Conservation (phyloP, 2,797 vertebrate genomes). For the Selene dorsalis region DNA sequence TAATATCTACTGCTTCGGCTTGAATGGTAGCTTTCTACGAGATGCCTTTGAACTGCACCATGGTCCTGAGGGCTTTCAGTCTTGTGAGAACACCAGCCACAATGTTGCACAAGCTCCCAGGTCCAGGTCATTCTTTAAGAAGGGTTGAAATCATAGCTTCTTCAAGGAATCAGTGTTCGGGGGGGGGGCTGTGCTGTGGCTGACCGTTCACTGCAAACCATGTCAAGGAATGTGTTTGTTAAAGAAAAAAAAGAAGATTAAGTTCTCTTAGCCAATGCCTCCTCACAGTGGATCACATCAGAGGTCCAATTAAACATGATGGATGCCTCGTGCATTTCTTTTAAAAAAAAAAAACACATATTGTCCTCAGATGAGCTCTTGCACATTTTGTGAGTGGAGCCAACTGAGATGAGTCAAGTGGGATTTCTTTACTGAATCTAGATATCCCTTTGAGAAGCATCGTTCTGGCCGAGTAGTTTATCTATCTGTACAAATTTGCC, state of each 20-base stretch:
- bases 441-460: neutral
- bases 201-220: neutral
- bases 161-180: conserved; percentile 26
- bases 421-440: conserved; percentile 7
- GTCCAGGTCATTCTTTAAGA: conserved; percentile 42
- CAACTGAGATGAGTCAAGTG: neutral
- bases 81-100: conserved; percentile 43
- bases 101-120: conserved; percentile 19
- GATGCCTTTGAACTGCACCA: conserved; percentile 49
- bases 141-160: conserved; percentile 40
- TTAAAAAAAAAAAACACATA: neutral
- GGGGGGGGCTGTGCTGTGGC: neutral
- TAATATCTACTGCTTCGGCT: conserved; percentile 55
- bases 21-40: conserved; percentile 32
- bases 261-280: neutral
- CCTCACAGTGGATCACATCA: conserved; percentile 4
- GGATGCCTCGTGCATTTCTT: conserved; percentile 2
- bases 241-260: conserved; percentile 4
- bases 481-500: neutral
- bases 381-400: neutral
- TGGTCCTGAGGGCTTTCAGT: conserved; percentile 37
- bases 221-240: neutral
- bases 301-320: conserved; percentile 11
- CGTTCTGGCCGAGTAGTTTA: neutral
- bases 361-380: neutral